Evolutionary conservation across 2,113 vertebrate genomes (phyloP).

Genomic region (Tympanuchus pallidicinctus): DNA sequence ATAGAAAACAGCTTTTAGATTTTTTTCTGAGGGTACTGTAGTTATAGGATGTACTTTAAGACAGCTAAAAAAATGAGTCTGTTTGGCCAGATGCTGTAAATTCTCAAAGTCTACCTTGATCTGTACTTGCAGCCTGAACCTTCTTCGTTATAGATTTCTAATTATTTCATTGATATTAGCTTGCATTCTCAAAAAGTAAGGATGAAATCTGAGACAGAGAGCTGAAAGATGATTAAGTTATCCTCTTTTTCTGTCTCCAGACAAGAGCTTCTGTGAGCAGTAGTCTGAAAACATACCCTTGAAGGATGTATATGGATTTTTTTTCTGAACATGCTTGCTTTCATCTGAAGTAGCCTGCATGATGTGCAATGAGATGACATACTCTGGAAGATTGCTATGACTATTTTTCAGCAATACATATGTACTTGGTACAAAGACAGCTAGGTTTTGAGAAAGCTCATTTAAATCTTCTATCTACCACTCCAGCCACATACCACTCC

Average conservation of each 20-base stretch:
- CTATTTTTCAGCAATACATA: not conserved
- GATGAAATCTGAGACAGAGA: not conserved
- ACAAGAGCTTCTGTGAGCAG: not conserved
- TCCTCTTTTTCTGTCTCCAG: not conserved
- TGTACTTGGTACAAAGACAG: not conserved
- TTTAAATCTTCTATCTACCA: not conserved
- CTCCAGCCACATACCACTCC: not conserved
- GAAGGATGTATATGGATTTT: not conserved
- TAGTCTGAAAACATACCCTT: not conserved
- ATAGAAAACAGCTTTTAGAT: not conserved
- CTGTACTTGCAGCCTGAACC: not conserved
- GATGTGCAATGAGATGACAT: not conserved
- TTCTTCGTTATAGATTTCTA: not conserved
- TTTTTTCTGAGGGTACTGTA: not conserved
- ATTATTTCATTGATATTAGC: not conserved
- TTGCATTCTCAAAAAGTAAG: not conserved
- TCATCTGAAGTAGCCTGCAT: not conserved
- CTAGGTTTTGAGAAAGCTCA: not conserved
- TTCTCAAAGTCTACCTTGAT: not conserved
- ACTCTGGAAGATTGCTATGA: not conserved
- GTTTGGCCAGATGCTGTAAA: not conserved
- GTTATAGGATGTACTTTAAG: not conserved
- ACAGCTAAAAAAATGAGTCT: not conserved
- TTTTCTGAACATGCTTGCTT: not conserved
- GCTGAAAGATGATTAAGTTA: not conserved